A percentile compares a stretch with the other conserved stretches of the same genome.
These are phyloP conservation scores for Cosmia pyralina DNA, from an alignment of 2,888 invertebrate genomes.

Conservation along the genomic window DNA sequence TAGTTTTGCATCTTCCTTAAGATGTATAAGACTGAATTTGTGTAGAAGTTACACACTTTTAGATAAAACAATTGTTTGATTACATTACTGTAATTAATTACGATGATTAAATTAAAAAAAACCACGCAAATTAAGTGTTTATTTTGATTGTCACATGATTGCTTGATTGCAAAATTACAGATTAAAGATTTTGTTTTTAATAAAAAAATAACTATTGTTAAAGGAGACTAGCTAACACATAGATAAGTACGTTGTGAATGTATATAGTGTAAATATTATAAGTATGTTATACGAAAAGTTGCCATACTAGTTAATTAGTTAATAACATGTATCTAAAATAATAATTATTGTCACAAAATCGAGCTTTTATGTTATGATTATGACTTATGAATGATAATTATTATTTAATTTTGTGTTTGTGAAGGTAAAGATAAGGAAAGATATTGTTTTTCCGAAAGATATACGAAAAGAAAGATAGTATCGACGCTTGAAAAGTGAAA, in stretches of 20 bases:
- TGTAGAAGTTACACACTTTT: constrained; percentile 69
- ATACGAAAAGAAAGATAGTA: constrained; percentile 37
- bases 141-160: background rate
- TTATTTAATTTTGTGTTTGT: constrained; percentile 54
- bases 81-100: constrained; percentile 55
- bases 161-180: constrained; percentile 23
- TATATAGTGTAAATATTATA: constrained; percentile 70
- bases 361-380: constrained; percentile 75
- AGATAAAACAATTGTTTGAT: constrained; percentile 58
- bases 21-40: constrained; percentile 82
- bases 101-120: constrained; percentile 5
- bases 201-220: constrained; percentile 17
- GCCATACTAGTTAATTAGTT: constrained; percentile 77
- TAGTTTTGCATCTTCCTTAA: constrained; percentile 74
- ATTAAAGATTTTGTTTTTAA: background rate
- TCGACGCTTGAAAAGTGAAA: constrained; percentile 67
- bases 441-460: constrained; percentile 29
- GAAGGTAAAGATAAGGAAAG: constrained; percentile 32
- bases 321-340: constrained; percentile 65
- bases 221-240: constrained; percentile 58
- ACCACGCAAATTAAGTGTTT: background rate
- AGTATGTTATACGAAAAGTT: constrained; percentile 78
- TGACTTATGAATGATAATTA: constrained; percentile 42
- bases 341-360: constrained; percentile 71
- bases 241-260: constrained; percentile 64